Percentiles rank a stretch among this genome's conserved stretches.
phyloP scores from a whole-genome alignment of 2,797 vertebrate genomes.

The Lateolabrax maculatus region DNA sequence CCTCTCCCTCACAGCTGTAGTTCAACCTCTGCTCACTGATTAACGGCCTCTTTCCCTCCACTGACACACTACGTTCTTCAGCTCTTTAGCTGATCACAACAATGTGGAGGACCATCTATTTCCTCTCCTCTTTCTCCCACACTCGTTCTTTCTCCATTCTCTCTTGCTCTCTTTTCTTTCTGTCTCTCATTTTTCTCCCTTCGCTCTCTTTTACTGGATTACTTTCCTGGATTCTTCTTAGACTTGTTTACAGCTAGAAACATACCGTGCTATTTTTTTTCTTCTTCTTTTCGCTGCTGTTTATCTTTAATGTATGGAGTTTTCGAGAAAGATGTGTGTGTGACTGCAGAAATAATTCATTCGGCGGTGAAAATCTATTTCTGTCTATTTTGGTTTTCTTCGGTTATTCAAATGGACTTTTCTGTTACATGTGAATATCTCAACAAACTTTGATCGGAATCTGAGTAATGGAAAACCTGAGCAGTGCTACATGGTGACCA shows the following conservation, averaged over 20 bases:
- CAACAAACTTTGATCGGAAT: constrained; percentile 3
- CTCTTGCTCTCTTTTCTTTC: background rate
- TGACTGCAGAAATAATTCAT: constrained; percentile 6
- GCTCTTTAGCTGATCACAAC: constrained; percentile 74
- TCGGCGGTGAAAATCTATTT: background rate
- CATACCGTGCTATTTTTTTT: background rate
- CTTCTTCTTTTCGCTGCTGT: background rate
- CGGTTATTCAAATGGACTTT: background rate
- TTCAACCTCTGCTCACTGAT: constrained; percentile 66
- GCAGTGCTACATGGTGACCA: background rate
- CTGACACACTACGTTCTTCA: constrained; percentile 69
- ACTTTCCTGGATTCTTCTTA: background rate
- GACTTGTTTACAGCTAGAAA: constrained; percentile 29
- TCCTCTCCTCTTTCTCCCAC: constrained; percentile 47
- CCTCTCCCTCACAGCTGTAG: constrained; percentile 30
- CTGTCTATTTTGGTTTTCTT: constrained; percentile 5
- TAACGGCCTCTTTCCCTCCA: constrained; percentile 61
- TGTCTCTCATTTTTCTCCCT: constrained; percentile 14
- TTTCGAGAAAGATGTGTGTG: background rate
- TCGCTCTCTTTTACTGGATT: background rate
- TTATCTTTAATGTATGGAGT: background rate
- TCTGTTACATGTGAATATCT: background rate
- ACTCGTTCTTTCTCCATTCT: background rate
- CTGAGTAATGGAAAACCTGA: constrained; percentile 18
- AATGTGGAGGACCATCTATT: constrained; percentile 64